These are phyloP conservation scores for Rhimphoctona megacephalus DNA, from an alignment of 2,888 invertebrate genomes.

Conservation along the genomic window DNA sequence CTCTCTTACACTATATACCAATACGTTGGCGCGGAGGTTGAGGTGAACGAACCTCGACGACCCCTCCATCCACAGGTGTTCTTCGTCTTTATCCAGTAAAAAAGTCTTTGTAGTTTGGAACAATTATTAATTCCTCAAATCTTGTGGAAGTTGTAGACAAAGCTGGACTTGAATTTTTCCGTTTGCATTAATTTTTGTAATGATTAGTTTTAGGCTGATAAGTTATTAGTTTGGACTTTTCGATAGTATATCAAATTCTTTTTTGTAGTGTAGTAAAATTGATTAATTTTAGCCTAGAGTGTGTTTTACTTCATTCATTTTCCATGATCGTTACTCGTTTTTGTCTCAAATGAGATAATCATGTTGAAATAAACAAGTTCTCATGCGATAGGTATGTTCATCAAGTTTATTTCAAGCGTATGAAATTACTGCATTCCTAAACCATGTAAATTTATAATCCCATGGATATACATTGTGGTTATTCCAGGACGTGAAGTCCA, in stretches of 20 bases:
- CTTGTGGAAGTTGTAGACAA: constrained; percentile 1
- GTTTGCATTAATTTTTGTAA: neutral
- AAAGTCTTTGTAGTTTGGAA: constrained; percentile 17
- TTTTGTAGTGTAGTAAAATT: neutral
- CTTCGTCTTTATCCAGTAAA: constrained; percentile 34
- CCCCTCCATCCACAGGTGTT: constrained; percentile 67
- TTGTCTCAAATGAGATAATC: neutral
- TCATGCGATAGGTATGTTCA: neutral
- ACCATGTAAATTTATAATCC: constrained; percentile 30
- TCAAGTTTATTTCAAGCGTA: neutral
- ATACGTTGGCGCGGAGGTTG: constrained; percentile 51
- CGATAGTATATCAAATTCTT: neutral
- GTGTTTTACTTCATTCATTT: neutral
- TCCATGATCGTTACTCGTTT: neutral
- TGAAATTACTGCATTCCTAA: neutral
- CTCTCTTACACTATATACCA: constrained; percentile 48
- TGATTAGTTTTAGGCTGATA: neutral
- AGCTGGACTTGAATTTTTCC: neutral
- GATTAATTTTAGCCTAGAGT: neutral
- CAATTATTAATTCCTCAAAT: constrained; percentile 32
- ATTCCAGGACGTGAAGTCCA: constrained; percentile 29
- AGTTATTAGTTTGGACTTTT: neutral
- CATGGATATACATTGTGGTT: constrained; percentile 46
- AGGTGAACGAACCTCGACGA: constrained; percentile 68
- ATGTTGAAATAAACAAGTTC: neutral